Conservation (phyloP, 2,888 invertebrate species). For the Atrina japonica region DNA sequence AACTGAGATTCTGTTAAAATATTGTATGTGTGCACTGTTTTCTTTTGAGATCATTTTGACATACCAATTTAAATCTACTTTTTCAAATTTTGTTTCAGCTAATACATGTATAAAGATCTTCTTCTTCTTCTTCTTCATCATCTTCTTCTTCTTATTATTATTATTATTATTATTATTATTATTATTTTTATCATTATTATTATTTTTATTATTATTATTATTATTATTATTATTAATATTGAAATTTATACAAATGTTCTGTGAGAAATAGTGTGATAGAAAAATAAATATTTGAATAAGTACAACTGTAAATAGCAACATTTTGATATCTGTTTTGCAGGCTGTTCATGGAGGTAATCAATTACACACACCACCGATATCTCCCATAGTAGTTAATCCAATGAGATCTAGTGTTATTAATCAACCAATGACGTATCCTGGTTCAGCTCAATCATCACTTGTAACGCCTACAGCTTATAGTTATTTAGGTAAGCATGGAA, state of each 20-base stretch:
- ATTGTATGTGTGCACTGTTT: too few relatives aligned
- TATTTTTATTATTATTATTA: not conserved
- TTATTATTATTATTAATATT: not conserved
- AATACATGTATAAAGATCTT: too few relatives aligned
- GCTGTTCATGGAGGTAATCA: constrained; percentile 57
- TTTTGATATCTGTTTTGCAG: too few relatives aligned
- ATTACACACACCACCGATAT: constrained; percentile 72
- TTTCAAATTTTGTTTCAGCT: too few relatives aligned
- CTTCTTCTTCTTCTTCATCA: too few relatives aligned
- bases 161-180: too few relatives aligned
- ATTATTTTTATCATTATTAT: not conserved
- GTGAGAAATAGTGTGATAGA: constrained; percentile 2
- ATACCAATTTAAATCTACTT: too few relatives aligned
- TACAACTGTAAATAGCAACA: too few relatives aligned
- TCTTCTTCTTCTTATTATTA: too few relatives aligned
- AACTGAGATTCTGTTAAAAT: too few relatives aligned
- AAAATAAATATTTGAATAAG: too few relatives aligned
- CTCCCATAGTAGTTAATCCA: constrained; percentile 71
- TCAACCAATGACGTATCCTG: constrained; percentile 41
- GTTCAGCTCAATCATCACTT: constrained; percentile 43
- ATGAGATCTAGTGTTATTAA: constrained; percentile 69
- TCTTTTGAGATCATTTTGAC: too few relatives aligned
- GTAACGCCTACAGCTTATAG: constrained; percentile 49
- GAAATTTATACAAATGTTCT: not conserved
- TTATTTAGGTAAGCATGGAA: constrained; percentile 55